Percentiles rank a stretch among this genome's conserved stretches.
phyloP scores from a whole-genome alignment of 1,140 invertebrate genomes.

The Hyposmocoma kahamanoa region DNA sequence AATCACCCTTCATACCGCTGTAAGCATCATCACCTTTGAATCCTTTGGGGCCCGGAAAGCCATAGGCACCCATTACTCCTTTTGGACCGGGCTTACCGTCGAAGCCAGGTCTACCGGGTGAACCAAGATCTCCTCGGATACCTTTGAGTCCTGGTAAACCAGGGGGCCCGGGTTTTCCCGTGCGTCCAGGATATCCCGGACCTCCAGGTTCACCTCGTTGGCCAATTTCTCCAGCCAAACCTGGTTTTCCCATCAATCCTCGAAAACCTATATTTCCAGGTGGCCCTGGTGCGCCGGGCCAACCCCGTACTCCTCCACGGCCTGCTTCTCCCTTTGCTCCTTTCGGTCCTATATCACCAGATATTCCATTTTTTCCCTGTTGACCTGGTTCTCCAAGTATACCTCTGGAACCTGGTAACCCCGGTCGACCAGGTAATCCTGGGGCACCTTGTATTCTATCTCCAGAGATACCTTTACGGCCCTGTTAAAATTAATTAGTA shows the following conservation, averaged over 20 bases:
- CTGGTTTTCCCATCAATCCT: conserved; percentile 75
- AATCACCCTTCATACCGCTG: conserved; percentile 56
- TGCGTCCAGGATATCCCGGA: conserved; percentile 70
- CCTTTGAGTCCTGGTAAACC: conserved; percentile 78
- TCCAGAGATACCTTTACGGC: conserved; percentile 59
- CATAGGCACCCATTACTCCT: conserved; percentile 76
- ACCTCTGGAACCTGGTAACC: conserved; percentile 63
- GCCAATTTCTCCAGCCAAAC: conserved; percentile 73
- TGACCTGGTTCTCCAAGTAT: conserved; percentile 71
- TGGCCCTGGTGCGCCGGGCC: conserved; percentile 53
- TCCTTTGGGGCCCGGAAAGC: conserved; percentile 40
- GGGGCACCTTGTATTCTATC: conserved; percentile 43
- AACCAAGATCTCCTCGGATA: background rate
- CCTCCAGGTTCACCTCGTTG: conserved; percentile 72
- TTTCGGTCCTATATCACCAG: conserved; percentile 61
- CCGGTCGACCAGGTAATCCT: conserved; percentile 66
- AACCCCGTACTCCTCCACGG: conserved; percentile 53
- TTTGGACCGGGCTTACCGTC: conserved; percentile 78
- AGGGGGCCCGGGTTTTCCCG: conserved; percentile 72
- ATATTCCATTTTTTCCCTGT: conserved; percentile 55
- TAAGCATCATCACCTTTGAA: conserved; percentile 71
- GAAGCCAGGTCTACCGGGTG: conserved; percentile 13
- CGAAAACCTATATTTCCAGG: conserved; percentile 67
- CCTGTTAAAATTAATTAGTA: no score
- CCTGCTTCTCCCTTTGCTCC: conserved; percentile 70